Conservation (phyloP, 1,140 invertebrate species). For the Pseudobourletiella spinata region DNA sequence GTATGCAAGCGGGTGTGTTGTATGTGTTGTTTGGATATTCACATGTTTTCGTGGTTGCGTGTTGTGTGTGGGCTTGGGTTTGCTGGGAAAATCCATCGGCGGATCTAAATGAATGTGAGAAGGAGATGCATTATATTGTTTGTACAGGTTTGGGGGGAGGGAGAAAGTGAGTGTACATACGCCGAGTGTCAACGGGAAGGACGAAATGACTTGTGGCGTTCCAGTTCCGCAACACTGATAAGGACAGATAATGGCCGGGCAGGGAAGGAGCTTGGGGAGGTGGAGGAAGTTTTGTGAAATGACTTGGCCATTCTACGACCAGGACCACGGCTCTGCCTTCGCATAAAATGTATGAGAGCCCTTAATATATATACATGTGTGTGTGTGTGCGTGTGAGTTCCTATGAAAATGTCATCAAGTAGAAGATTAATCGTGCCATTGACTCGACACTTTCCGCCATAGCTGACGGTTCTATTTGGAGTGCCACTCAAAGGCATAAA, state of each 20-base stretch:
- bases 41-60: too few relatives aligned
- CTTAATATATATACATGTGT: neutral
- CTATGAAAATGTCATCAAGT: conserved; percentile 15
- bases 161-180: too few relatives aligned
- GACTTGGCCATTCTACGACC: neutral
- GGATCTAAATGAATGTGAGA: too few relatives aligned
- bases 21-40: too few relatives aligned
- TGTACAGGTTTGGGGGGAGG: too few relatives aligned
- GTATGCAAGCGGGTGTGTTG: too few relatives aligned
- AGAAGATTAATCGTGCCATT: conserved; percentile 15
- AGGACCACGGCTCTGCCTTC: too few relatives aligned
- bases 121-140: too few relatives aligned
- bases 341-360: too few relatives aligned
- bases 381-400: neutral
- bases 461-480: conserved; percentile 12
- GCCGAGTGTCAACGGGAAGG: too few relatives aligned
- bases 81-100: too few relatives aligned
- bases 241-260: neutral
- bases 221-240: neutral
- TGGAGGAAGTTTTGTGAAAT: neutral
- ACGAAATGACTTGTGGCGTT: neutral
- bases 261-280: neutral
- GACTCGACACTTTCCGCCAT: conserved; percentile 9
- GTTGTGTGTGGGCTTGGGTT: too few relatives aligned
- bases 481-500: conserved; percentile 12